phyloP scores from a whole-genome alignment of 2,888 invertebrate species.

The Trichopria drosophilae region DNA sequence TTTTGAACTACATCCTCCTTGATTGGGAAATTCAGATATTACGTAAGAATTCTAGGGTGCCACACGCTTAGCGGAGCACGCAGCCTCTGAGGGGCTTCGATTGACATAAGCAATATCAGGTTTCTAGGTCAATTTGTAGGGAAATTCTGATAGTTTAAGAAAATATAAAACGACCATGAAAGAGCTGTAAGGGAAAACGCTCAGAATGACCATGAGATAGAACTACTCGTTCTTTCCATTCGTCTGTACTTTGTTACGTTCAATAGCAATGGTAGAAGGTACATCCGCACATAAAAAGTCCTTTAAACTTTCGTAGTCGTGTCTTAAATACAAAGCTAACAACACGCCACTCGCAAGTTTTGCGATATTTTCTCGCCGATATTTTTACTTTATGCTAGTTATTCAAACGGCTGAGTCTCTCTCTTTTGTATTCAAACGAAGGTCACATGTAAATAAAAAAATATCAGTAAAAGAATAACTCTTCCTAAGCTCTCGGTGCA shows the following conservation, averaged over 20 bases:
- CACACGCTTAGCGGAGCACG: constrained; percentile 44
- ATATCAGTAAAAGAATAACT: constrained; percentile 43
- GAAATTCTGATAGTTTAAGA: constrained; percentile 48
- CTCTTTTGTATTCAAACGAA: constrained; percentile 31
- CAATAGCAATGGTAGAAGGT: constrained; percentile 54
- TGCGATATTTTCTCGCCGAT: constrained; percentile 54
- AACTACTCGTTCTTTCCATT: constrained; percentile 40
- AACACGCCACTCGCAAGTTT: constrained; percentile 45
- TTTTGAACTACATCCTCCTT: constrained; percentile 56
- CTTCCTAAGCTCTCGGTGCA: constrained; percentile 46
- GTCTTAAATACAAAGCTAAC: constrained; percentile 44
- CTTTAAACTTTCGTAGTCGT: constrained; percentile 51
- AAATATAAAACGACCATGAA: constrained; percentile 14
- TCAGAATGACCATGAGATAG: too few species aligned
- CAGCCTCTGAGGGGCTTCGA: constrained; percentile 58
- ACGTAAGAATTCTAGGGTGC: neutral
- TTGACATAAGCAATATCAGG: constrained; percentile 58
- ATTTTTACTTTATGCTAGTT: constrained; percentile 54
- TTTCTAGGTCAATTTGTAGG: constrained; percentile 57
- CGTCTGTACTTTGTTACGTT: constrained; percentile 52
- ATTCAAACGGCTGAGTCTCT: constrained; percentile 50
- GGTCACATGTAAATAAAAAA: neutral
- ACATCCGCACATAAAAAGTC: too few species aligned
- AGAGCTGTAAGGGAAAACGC: constrained; percentile 13
- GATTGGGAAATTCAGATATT: constrained; percentile 40